These are phyloP conservation scores for Drosophila kuntzei DNA, from an alignment of 2,888 invertebrate species.

Conservation along the genomic window DNA sequence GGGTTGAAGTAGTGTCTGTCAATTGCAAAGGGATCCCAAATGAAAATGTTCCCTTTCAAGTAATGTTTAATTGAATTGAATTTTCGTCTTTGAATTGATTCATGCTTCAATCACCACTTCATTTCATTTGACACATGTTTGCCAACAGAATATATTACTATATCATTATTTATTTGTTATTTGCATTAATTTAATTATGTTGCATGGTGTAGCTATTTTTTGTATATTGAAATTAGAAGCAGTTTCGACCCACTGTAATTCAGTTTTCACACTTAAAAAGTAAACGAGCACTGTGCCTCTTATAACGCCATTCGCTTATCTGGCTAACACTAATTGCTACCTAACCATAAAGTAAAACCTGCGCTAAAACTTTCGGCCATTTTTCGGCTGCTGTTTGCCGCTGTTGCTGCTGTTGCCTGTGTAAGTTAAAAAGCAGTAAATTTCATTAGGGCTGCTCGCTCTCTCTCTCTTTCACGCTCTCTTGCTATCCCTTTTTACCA, in stretches of 20 bases:
- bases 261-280: background rate
- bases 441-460: slow-evolving; percentile 19
- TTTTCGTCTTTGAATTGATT: slow-evolving; percentile 16
- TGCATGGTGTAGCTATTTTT: background rate
- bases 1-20: background rate
- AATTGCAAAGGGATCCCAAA: background rate
- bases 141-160: too few species aligned
- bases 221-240: background rate
- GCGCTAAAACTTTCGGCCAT: slow-evolving; percentile 18
- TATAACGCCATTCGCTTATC: slow-evolving; percentile 40
- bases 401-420: slow-evolving; percentile 20
- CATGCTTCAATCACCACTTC: background rate
- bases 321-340: slow-evolving; percentile 56
- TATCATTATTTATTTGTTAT: background rate
- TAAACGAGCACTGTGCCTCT: background rate
- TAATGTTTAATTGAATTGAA: slow-evolving; percentile 41
- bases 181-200: background rate
- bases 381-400: slow-evolving; percentile 25
- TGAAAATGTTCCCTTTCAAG: slow-evolving; percentile 16
- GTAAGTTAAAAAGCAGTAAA: slow-evolving; percentile 28
- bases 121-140: background rate
- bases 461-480: background rate
- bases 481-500: slow-evolving; percentile 7
- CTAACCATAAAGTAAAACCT: slow-evolving; percentile 35
- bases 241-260: slow-evolving; percentile 6